Base-by-base conservation (phyloP, 2,888 invertebrate species). In the Caenorhabditis becei region DNA sequence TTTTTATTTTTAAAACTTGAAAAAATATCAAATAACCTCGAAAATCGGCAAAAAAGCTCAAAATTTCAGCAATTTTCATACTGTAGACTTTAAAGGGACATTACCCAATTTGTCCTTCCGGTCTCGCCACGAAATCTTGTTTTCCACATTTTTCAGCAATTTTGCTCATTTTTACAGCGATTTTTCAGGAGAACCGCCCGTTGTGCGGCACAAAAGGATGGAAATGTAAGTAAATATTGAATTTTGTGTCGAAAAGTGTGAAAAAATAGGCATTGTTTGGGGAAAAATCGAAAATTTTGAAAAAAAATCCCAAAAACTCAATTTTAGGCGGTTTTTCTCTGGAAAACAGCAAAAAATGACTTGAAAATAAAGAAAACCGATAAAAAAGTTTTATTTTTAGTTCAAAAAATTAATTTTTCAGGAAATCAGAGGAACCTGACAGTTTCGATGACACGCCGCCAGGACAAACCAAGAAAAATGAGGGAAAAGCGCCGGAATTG, bases 161-260 rank as follows among this genome's bases (percentile, higher is more conserved):
- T 41, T 61, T 59, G 18, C 24, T 24, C 16, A 41, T 44, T 62
- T 49, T 41, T 11, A 14, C 8, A 24, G 32, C 10, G 47, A 41
- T 41, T 53, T 53, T 53, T 20, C 26, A 26, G 53, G 26, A 3
- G 24, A 26, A 61, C 41, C 11, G 28, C 14, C 44, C 10, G n/a
- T 62, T 70, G 70, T 16, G 28, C 28, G 59, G 35, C 51, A 28
- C 20, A 53, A 3, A 11, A 16, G 18, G 24, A n/a, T n/a, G 8
- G 28, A 63, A 56, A 56, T 32, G 63, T 72, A 8, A 71, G 71
- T 54, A 1, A 61, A 59, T 23, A 24, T 69, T 49, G 53, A 18
- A 16, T 26, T 41, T 18, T 16, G 10, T 23, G 53, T 23, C 51
- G 11, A 4, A 54, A 54, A 37, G 3, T 0, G 18, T 8, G 35